Base-by-base conservation (phyloP, 2,888 invertebrate species). In the Biston stratarius region DNA sequence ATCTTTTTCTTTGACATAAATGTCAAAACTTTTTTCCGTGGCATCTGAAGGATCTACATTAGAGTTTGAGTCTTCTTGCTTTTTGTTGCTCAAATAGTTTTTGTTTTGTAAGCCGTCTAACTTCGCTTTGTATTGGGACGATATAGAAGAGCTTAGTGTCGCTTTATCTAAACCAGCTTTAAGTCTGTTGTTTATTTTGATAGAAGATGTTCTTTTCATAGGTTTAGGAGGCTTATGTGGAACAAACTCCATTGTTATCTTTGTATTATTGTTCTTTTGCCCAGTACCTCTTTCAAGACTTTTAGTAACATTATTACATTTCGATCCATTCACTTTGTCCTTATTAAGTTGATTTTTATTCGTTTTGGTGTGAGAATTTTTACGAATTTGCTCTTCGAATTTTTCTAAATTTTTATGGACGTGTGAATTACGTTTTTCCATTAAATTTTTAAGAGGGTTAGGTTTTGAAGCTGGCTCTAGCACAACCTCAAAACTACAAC, bases 141-240 rank as follows among this genome's bases (percentile, higher is more conserved):
- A 92, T 74, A 94, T 94, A n/a, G 94, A 89, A 56, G 91, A 68
- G 33, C 67, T 93, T 5, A 93, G 76, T 0, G 86, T 81, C 6
- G 88, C 79, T 74, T 94, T 94, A 48, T 94, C 94, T 57, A 91
- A 75, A 0, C 89, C 89, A 9, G 91, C 89, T 84, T 94, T 93
- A 0, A 92, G 77, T 78, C 95, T 90, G 52, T 94, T 94, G 69
- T 94, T 95, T 44, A 95, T 89, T 76, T 95, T 94, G 53, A 95
- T 94, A 24, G 96, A 96, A 5, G 96, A 96, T 9, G 96, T 96
- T 48, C 96, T 90, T 60, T 96, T 95, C 0, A 95, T 94, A 0
- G 96, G 96, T 82, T 96, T 96, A 0, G 96, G 97, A 0, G 96
- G 97, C 77, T 97, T 97, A 75, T 97, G 96, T 0, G 96, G 95